A percentile compares a stretch with the other conserved stretches of the same genome.
These are phyloP conservation scores for Teleopsis dalmanni DNA, from an alignment of 1,140 invertebrate species.

Conservation along the genomic window DNA sequence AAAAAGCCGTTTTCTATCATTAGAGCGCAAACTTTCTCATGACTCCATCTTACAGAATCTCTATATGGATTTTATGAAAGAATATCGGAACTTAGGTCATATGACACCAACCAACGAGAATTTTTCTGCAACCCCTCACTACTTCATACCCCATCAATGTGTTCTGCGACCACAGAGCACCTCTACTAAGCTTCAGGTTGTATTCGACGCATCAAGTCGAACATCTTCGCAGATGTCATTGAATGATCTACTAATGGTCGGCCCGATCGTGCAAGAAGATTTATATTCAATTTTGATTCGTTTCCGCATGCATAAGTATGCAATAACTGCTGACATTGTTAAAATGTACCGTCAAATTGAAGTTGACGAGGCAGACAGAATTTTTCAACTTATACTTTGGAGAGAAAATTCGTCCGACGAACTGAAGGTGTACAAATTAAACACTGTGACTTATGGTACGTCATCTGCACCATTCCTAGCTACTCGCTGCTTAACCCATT, in stretches of 20 bases:
- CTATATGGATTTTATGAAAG: too few relatives aligned
- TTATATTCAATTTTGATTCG: constrained; percentile 9
- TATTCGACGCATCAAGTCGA: constrained; percentile 26
- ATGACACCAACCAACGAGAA: background rate
- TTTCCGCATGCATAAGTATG: constrained; percentile 25
- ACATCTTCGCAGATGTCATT: constrained; percentile 16
- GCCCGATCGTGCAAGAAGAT: too few relatives aligned
- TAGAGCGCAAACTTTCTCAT: too few relatives aligned
- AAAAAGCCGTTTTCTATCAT: too few relatives aligned
- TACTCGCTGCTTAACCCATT: constrained; percentile 24
- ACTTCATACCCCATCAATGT: constrained; percentile 10
- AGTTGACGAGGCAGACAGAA: constrained; percentile 15
- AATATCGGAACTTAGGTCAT: too few relatives aligned
- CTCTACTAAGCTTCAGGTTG: constrained; percentile 22
- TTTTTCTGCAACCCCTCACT: background rate
- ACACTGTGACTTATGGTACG: constrained; percentile 29
- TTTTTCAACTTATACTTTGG: constrained; percentile 43
- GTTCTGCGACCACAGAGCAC: constrained; percentile 1
- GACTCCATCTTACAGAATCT: too few relatives aligned
- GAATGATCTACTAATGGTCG: too few relatives aligned
- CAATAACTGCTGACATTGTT: constrained; percentile 19
- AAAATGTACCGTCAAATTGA: constrained; percentile 35
- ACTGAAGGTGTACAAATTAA: constrained; percentile 14
- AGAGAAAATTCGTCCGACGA: constrained; percentile 14
- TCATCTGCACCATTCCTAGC: constrained; percentile 37